A percentile compares a stretch with the other conserved stretches of the same genome.
Evolutionary conservation across 2,888 invertebrate species (phyloP).

Genomic region (Tenthredo livida): DNA sequence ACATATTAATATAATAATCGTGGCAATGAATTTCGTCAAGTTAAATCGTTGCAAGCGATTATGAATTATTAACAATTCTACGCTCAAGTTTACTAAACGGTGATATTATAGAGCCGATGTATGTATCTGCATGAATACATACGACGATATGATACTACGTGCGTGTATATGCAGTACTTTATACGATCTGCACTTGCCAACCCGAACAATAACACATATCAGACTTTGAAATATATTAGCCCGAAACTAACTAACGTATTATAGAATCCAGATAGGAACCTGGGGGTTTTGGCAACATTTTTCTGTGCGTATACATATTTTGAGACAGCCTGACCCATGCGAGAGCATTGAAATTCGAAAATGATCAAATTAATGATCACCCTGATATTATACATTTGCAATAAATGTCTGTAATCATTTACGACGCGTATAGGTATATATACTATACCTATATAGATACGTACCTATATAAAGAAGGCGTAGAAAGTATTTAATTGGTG

Average conservation of each 20-base stretch:
- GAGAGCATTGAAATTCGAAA: too few species aligned
- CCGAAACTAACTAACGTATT: background rate
- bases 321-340: too few species aligned
- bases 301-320: too few species aligned
- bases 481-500: slow-evolving; percentile 31
- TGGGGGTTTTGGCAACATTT: too few species aligned
- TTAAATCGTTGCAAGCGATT: background rate
- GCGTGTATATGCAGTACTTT: background rate
- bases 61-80: slow-evolving; percentile 3
- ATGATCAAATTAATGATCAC: too few species aligned
- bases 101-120: background rate
- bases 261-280: too few species aligned
- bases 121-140: background rate
- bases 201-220: background rate
- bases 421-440: background rate
- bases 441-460: background rate
- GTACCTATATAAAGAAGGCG: background rate
- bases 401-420: background rate
- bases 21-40: background rate
- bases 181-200: background rate
- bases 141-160: background rate
- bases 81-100: background rate
- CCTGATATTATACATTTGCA: background rate
- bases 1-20: background rate
- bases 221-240: background rate